Conservation (phyloP, 2,888 invertebrate genomes). For the Torymus aiolomorphi region DNA sequence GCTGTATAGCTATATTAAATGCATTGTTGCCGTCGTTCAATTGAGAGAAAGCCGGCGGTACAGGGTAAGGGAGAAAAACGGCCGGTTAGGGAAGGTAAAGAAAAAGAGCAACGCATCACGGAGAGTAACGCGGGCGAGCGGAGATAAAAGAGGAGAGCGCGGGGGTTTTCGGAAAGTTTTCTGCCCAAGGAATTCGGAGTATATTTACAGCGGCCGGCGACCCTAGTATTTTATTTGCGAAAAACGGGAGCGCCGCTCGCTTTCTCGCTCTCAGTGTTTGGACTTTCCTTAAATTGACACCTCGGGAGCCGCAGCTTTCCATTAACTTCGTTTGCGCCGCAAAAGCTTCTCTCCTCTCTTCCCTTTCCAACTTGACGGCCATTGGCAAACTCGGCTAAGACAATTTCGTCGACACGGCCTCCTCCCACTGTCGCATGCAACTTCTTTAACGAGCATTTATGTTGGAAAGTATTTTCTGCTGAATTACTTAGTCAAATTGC, state of each 20-base stretch:
- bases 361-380: conserved; percentile 29
- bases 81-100: not conserved
- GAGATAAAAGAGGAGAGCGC: conserved; percentile 19
- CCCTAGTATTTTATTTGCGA: conserved; percentile 27
- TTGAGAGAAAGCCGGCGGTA: not conserved
- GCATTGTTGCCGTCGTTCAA: not conserved
- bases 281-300: conserved; percentile 51
- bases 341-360: conserved; percentile 5
- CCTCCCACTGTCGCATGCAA: conserved; percentile 1
- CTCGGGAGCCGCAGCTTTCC: conserved; percentile 49
- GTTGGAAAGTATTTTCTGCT: conserved; percentile 10
- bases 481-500: conserved; percentile 21
- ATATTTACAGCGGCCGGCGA: conserved; percentile 21
- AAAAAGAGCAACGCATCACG: not conserved
- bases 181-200: conserved; percentile 26
- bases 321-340: conserved; percentile 44
- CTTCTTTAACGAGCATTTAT: conserved; percentile 47
- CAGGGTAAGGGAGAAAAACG: too few relatives aligned
- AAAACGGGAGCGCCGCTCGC: not conserved
- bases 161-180: conserved; percentile 28
- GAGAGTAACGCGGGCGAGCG: conserved; percentile 6
- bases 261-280: conserved; percentile 2
- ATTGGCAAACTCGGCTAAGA: conserved; percentile 41
- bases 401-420: conserved; percentile 3
- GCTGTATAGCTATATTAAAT: too few relatives aligned